phyloP scores from a whole-genome alignment of 1,140 invertebrate genomes.

The Myzus persicae region DNA sequence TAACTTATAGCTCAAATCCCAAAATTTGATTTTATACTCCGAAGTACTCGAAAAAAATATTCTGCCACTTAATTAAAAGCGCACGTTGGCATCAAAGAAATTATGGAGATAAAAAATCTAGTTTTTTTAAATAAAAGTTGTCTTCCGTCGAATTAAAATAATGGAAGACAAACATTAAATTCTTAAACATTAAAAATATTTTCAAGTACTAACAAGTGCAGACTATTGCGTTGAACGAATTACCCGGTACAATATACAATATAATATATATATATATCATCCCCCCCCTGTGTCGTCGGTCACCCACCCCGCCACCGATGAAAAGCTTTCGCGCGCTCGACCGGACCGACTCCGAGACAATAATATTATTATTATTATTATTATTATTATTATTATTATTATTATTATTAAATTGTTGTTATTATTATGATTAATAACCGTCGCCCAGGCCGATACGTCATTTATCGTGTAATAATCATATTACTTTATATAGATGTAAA shows the following conservation, averaged over 20 bases:
- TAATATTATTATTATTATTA: background rate
- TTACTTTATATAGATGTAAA: slow-evolving; percentile 9
- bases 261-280: background rate
- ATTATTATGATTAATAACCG: background rate
- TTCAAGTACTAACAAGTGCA: fast-evolving
- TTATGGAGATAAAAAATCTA: too few relatives aligned
- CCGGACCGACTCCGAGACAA: background rate
- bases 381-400: background rate
- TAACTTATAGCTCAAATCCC: too few relatives aligned
- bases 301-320: background rate
- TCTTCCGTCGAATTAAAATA: too few relatives aligned
- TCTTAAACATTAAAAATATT: too few relatives aligned
- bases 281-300: background rate
- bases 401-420: too few relatives aligned
- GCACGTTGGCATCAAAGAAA: too few relatives aligned
- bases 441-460: background rate
- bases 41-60: too few relatives aligned
- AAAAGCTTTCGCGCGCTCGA: background rate
- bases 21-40: too few relatives aligned
- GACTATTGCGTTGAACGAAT: background rate
- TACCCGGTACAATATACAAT: background rate
- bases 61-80: too few relatives aligned
- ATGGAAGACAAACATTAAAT: too few relatives aligned
- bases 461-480: background rate
- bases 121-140: too few relatives aligned